Percentiles rank a stretch among this genome's conserved stretches.
These are phyloP conservation scores for Heteromurus nitidus DNA, from an alignment of 2,888 invertebrate genomes.

Conservation along the genomic window DNA sequence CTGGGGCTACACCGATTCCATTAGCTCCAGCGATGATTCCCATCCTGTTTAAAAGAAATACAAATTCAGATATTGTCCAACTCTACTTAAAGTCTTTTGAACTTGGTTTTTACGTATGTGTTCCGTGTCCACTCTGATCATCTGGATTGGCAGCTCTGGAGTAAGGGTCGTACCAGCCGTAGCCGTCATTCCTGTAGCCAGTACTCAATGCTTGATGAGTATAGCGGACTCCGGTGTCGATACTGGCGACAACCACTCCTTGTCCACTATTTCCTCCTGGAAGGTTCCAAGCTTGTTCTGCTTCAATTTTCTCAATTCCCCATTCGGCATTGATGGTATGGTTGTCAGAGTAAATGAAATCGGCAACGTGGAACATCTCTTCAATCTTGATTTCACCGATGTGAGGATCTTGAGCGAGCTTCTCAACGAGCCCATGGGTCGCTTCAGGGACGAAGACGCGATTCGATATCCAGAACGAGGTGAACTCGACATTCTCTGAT, in stretches of 20 bases:
- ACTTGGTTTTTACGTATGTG: slow-evolving; percentile 24
- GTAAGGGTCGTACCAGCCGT: slow-evolving; percentile 44
- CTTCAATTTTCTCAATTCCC: slow-evolving; percentile 44
- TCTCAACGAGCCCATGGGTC: not conserved
- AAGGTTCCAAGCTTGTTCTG: slow-evolving; percentile 11
- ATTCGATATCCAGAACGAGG: slow-evolving; percentile 54
- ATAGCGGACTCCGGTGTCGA: slow-evolving; percentile 33
- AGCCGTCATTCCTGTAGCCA: slow-evolving; percentile 7
- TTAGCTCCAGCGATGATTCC: slow-evolving; percentile 27
- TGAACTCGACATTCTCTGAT: not conserved
- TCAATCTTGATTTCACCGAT: slow-evolving; percentile 24
- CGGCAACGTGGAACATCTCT: slow-evolving; percentile 15
- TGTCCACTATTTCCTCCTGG: not conserved
- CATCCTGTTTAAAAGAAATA: not conserved
- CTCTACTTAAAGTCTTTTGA: not conserved
- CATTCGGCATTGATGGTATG: slow-evolving; percentile 20
- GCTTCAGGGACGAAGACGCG: slow-evolving; percentile 42
- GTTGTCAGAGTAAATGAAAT: not conserved
- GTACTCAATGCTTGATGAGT: slow-evolving; percentile 27
- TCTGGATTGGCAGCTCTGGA: slow-evolving; percentile 1
- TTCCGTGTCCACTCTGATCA: slow-evolving; percentile 38
- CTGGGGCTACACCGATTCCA: slow-evolving; percentile 52
- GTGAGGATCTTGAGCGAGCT: not conserved
- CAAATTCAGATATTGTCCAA: not conserved
- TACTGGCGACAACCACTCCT: slow-evolving; percentile 18